A percentile compares a stretch with the other conserved stretches of the same genome.
phyloP scores from a whole-genome alignment of 2,888 invertebrate genomes.

The Amphipyra berbera region DNA sequence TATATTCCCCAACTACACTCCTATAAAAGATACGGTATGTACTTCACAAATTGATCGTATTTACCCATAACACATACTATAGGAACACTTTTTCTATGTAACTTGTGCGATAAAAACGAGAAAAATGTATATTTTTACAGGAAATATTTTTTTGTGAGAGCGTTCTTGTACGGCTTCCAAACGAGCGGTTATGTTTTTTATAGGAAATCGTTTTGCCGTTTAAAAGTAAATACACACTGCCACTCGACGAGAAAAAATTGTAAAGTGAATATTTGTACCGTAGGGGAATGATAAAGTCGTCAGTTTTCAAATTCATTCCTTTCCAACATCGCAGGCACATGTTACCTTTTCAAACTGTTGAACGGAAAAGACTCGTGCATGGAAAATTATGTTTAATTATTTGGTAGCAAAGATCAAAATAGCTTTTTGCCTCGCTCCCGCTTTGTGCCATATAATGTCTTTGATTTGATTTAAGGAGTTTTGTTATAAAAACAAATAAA shows the following conservation, averaged over 20 bases:
- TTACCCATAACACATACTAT: slow-evolving; percentile 1
- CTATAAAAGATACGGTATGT: background rate
- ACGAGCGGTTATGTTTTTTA: slow-evolving; percentile 3
- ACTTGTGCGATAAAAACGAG: background rate
- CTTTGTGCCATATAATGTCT: too few relatives aligned
- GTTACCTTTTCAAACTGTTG: too few relatives aligned
- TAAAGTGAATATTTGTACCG: background rate
- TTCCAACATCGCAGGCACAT: too few relatives aligned
- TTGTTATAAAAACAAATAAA: too few relatives aligned
- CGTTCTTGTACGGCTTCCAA: slow-evolving; percentile 2
- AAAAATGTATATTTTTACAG: slow-evolving; percentile 13
- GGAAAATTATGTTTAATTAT: too few relatives aligned
- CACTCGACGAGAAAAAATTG: too few relatives aligned
- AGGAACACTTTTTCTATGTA: background rate
- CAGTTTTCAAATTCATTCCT: too few relatives aligned
- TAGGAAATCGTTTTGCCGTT: background rate
- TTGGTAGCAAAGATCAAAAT: too few relatives aligned
- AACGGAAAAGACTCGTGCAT: too few relatives aligned
- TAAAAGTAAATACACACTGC: background rate
- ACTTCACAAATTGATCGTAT: slow-evolving; percentile 21
- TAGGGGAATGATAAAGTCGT: too few relatives aligned
- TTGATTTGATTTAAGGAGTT: too few relatives aligned
- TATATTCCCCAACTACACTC: background rate
- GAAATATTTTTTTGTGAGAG: slow-evolving; percentile 11
- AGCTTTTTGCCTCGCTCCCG: too few relatives aligned